Evolutionary conservation across 2,888 invertebrate species (phyloP).

Genomic region (Chouioia cunea): DNA sequence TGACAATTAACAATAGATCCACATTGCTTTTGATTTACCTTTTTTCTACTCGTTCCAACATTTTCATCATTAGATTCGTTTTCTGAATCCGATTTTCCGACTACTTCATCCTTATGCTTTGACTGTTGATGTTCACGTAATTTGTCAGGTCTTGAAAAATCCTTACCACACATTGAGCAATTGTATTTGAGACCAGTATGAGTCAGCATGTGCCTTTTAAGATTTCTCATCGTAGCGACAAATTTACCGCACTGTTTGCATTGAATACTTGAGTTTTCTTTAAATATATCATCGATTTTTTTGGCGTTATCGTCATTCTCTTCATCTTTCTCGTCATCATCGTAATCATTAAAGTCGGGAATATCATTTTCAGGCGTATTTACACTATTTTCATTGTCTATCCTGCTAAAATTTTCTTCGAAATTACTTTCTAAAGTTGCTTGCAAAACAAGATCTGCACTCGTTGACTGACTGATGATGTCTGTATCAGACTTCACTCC

Average conservation of each 20-base stretch:
- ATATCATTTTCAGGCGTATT: constrained; percentile 36
- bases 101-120: constrained; percentile 61
- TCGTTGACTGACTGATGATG: not conserved
- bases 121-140: constrained; percentile 63
- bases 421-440: constrained; percentile 15
- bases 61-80: constrained; percentile 58
- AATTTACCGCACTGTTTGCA: constrained; percentile 63
- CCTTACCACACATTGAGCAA: constrained; percentile 60
- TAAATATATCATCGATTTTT: constrained; percentile 9
- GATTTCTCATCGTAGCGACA: constrained; percentile 61
- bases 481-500: not conserved
- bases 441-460: not conserved
- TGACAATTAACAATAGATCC: too few species aligned
- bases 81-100: constrained; percentile 58
- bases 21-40: constrained; percentile 50
- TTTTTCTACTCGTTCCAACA: constrained; percentile 53
- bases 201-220: constrained; percentile 62
- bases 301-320: constrained; percentile 55
- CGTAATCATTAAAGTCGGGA: not conserved
- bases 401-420: constrained; percentile 29
- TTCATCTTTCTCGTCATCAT: constrained; percentile 18
- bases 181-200: constrained; percentile 62
- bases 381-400: constrained; percentile 19
- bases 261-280: constrained; percentile 53
- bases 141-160: constrained; percentile 62